Evolutionary conservation across 2,797 vertebrate genomes (phyloP), one percentile per base, ranked within the genome.

Genomic region (Myoxocephalus aenaeus): DNA sequence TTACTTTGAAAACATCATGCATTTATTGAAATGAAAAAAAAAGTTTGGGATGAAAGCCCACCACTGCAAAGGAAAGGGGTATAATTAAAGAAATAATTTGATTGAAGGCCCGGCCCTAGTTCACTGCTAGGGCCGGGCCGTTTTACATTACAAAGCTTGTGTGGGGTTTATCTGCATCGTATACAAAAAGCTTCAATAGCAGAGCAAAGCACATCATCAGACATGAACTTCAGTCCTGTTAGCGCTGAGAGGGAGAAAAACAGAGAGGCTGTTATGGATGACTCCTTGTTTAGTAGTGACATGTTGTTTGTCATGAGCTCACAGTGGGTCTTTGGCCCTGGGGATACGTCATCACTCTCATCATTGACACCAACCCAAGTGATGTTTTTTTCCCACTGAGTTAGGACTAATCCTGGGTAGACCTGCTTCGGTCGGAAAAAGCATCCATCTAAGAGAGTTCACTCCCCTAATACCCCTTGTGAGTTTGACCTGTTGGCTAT

Each of bases 251-350:
- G 65, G 1, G 46, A 54, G 65, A 59, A 50, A 38, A 40, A 57
- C 1, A 50, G 22, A 53, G 20, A 54, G 3, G 27, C 74, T 32
- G 77, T 80, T 79, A 78, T 64, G 54, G 48, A 89, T 86, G 79
- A 83, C 68, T 73, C 46, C 3, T 1, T 61, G 70, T 61, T 74
- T 85, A 76, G 63, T 68, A 50, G 56, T 78, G 87, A 63, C 84
- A 82, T 78, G 73, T 69, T 83, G 77, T 89, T 85, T 83, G 76
- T 89, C 74, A 79, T 83, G 69, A 81, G 82, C 68, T 77, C 70
- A 69, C 59, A 29, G 44, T 20, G 32, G 50, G 70, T 77, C 65
- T 81, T 51, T 57, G 71, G 57, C 77, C 65, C 65, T 25, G 12
- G 40, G 74, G 71, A 87, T 65, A 58, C 20, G 1, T 84, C 70